A percentile compares a stretch with the other conserved stretches of the same genome.
phyloP scores from a whole-genome alignment of 2,888 invertebrate genomes.

The Pelosia muscerda region DNA sequence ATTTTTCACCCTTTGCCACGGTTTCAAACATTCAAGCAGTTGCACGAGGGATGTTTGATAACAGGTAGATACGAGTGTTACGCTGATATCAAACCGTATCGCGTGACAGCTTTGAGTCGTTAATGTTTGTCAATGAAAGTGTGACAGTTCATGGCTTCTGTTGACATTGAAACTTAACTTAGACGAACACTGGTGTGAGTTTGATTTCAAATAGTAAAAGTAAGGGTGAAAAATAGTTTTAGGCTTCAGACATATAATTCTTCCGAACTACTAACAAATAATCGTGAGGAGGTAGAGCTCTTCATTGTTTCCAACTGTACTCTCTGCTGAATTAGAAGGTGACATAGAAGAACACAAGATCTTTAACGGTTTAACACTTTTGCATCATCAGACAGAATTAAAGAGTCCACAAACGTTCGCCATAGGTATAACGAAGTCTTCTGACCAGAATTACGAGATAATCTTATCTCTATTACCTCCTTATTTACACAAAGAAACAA shows the following conservation, averaged over 20 bases:
- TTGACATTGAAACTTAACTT: constrained; percentile 8
- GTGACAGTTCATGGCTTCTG: constrained; percentile 13
- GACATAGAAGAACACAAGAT: neutral
- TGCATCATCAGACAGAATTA: neutral
- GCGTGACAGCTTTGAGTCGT: constrained; percentile 9
- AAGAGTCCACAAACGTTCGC: too few relatives aligned
- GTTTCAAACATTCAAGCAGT: too few relatives aligned
- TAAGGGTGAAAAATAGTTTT: neutral
- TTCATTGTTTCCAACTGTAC: too few relatives aligned
- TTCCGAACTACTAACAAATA: too few relatives aligned
- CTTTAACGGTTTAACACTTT: neutral
- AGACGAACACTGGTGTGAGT: neutral
- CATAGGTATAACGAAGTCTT: too few relatives aligned
- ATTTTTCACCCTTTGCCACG: too few relatives aligned
- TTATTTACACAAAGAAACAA: too few relatives aligned
- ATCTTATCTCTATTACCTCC: too few relatives aligned
- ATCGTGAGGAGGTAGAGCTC: too few relatives aligned
- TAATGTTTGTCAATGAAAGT: constrained; percentile 15
- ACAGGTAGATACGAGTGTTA: neutral
- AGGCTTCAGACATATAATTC: too few relatives aligned
- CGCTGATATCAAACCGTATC: constrained; percentile 3
- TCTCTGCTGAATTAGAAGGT: neutral
- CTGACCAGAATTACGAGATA: too few relatives aligned
- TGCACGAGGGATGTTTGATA: neutral
- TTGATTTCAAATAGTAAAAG: neutral